Evolutionary conservation across 2,888 invertebrate species (phyloP).

Genomic region (Trilocha varians): DNA sequence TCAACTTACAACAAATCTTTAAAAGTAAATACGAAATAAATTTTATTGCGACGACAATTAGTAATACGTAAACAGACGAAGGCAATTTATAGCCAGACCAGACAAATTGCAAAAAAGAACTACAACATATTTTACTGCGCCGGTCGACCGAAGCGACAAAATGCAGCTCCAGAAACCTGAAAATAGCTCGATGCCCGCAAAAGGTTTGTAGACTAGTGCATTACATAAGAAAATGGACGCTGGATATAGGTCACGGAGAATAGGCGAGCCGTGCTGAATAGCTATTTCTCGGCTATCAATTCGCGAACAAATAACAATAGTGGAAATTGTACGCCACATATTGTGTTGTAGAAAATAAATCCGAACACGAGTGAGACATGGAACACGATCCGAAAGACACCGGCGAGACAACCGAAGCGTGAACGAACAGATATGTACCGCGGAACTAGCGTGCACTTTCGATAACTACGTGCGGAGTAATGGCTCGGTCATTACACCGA

Average conservation of each 20-base stretch:
- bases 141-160: background rate
- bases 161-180: background rate
- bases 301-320: constrained; percentile 9
- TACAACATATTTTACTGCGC: background rate
- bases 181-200: background rate
- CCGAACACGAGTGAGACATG: constrained; percentile 9
- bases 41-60: too few species aligned
- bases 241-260: background rate
- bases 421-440: constrained; percentile 34
- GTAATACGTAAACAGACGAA: too few species aligned
- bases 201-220: background rate
- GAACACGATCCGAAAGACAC: constrained; percentile 21
- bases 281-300: background rate
- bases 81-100: too few species aligned
- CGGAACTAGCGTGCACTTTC: constrained; percentile 13
- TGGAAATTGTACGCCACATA: constrained; percentile 18
- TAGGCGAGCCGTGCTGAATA: background rate
- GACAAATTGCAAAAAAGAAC: too few species aligned
- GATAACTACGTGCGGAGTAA: background rate
- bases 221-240: background rate
- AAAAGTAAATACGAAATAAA: too few species aligned
- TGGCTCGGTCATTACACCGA: constrained; percentile 14
- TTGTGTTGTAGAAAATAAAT: constrained; percentile 28
- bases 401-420: constrained; percentile 30
- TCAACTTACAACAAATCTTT: too few species aligned